Percentiles rank a stretch among this genome's conserved stretches.
Evolutionary conservation across 2,888 invertebrate genomes (phyloP).

Genomic region (Blastobasis adustella): DNA sequence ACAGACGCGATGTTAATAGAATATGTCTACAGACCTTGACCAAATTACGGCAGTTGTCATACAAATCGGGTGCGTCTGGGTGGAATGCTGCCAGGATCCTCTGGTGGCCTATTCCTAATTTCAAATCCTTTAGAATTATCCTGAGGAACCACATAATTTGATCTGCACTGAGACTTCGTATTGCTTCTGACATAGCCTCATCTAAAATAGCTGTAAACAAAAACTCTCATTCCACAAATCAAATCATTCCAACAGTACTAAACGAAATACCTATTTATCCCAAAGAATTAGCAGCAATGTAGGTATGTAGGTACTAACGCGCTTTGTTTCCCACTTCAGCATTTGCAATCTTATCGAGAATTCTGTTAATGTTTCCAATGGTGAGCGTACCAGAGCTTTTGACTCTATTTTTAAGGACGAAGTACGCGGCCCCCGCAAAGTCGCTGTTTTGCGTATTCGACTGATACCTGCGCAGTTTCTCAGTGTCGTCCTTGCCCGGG

Average conservation of each 20-base stretch:
- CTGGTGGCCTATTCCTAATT: slow-evolving; percentile 82
- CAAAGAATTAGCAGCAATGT: neutral
- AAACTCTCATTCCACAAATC: neutral
- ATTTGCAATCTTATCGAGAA: slow-evolving; percentile 83
- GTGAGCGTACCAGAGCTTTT: slow-evolving; percentile 66
- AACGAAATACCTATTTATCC: neutral
- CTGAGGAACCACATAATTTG: slow-evolving; percentile 95
- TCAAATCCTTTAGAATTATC: slow-evolving; percentile 89
- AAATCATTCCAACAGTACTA: neutral
- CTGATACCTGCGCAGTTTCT: slow-evolving; percentile 56
- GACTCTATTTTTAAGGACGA: slow-evolving; percentile 77
- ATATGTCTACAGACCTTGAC: slow-evolving; percentile 68
- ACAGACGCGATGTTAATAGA: no score
- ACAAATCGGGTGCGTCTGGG: slow-evolving; percentile 85
- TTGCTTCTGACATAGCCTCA: slow-evolving; percentile 78
- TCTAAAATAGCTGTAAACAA: slow-evolving; percentile 39
- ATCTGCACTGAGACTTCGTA: slow-evolving; percentile 79
- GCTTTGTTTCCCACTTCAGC: slow-evolving; percentile 78
- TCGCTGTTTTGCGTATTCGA: slow-evolving; percentile 76
- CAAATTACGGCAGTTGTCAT: slow-evolving; percentile 80
- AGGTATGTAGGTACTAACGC: slow-evolving; percentile 43
- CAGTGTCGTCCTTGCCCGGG: slow-evolving; percentile 77
- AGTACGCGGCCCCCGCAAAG: slow-evolving; percentile 87
- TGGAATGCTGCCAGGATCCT: slow-evolving; percentile 84
- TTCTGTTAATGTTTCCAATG: slow-evolving; percentile 81